Base-by-base conservation (phyloP, 2,797 vertebrate species). In the Threskiornis aethiopicus region DNA sequence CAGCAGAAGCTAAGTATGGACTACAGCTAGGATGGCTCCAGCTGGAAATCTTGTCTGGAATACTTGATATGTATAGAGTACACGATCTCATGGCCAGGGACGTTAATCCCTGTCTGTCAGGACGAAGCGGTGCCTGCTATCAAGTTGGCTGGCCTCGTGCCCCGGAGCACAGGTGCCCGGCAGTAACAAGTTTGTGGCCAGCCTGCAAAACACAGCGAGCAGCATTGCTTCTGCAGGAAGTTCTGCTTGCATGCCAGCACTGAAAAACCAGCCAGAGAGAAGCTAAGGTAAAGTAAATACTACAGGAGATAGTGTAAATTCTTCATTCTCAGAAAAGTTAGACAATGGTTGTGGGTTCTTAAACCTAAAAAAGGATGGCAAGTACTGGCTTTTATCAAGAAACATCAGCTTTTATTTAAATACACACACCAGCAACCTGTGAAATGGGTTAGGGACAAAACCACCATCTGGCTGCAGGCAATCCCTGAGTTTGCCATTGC, bases 111-210 rank as follows among this genome's bases (percentile, higher is more conserved):
- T 94, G 94, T 97, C 91, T 97, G 94, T 87, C 88, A 83, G 95
- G 89, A 89, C 29, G 1, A 88, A 96, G 95, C 61, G 10, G 39
- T 75, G 92, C 91, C 93, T 93, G 58, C 80, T 95, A 91, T 96
- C 93, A 88, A 83, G 82, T 31, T 82, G 85, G 75, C 93, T 97
- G 96, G 94, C 96, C 58, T 75, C 11, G 2, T 82, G 95, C 94
- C 96, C 90, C 6, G 6, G 86, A 92, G 93, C 91, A 97, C 97
- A 97, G 97, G 93, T 98, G 97, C 86, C 73, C 49, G 0, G 91
- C 88, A 96, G 80, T 79, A 81, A 95, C 6, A 20, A 79, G 72
- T 71, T 87, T 93, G 92, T 81, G 91, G 94, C 46, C 84, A 98
- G 96, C 61, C 91, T n/a, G 77, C 73, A 91, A 89, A 96, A 90